Evolutionary conservation across 2,113 vertebrate genomes (phyloP).

Genomic region (Tachysurus vachellii): DNA sequence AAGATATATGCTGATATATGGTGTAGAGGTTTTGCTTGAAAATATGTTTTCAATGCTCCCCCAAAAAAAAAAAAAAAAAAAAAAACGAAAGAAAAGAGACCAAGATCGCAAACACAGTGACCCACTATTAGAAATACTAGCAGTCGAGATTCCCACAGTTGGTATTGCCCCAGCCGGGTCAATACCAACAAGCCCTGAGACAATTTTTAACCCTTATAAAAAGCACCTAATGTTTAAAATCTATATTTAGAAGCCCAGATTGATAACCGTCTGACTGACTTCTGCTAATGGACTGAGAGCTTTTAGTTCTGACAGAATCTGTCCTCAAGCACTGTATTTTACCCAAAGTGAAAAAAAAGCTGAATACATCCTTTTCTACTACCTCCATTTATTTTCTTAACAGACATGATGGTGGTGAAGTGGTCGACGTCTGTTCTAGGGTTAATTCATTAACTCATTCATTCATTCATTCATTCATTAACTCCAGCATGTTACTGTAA

Average conservation of each 20-base stretch:
- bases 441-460: no score
- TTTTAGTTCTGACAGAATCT: not conserved
- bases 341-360: not conserved
- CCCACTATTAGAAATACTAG: no score
- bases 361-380: not conserved
- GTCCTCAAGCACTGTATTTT: not conserved
- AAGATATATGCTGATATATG: no score
- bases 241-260: constrained; percentile 17
- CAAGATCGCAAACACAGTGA: no score
- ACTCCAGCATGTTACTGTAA: not conserved
- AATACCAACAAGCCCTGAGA: not conserved
- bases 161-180: no score
- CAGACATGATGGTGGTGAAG: not conserved
- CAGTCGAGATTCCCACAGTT: no score
- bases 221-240: not conserved
- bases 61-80: no score
- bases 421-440: not conserved
- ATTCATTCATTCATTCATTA: no score
- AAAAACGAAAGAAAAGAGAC: no score
- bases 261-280: not conserved
- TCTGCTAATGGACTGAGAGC: constrained; percentile 9
- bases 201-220: not conserved
- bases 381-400: not conserved
- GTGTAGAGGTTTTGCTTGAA: no score
- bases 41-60: no score